These are phyloP conservation scores for Falco peregrinus DNA, from an alignment of 2,797 vertebrate genomes.

Conservation along the genomic window DNA sequence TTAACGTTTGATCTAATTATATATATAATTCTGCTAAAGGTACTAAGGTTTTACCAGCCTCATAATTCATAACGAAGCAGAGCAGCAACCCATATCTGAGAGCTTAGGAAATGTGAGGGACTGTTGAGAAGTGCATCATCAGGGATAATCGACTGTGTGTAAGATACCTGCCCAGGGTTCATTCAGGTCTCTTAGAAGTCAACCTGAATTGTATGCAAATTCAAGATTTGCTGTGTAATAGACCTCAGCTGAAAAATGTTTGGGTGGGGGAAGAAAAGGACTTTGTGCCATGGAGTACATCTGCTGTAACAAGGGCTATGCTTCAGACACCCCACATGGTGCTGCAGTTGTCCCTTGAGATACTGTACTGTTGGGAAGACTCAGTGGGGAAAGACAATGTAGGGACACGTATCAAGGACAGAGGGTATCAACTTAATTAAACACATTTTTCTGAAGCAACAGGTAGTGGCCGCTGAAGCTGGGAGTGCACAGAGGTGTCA, in stretches of 20 bases:
- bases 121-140: neutral
- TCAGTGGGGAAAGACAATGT: neutral
- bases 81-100: neutral
- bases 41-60: neutral
- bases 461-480: neutral
- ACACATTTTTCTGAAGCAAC: neutral
- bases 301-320: neutral
- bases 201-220: neutral
- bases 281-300: neutral
- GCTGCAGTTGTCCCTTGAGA: neutral
- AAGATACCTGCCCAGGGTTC: neutral
- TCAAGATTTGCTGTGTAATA: neutral
- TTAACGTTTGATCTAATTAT: neutral
- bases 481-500: neutral
- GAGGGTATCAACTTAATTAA: too few species aligned
- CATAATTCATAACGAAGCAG: neutral
- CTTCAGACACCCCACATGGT: neutral
- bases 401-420: neutral
- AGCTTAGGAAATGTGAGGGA: neutral
- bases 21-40: neutral
- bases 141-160: neutral
- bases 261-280: neutral
- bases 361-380: neutral
- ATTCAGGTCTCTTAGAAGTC: neutral
- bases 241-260: neutral